Evolutionary conservation across 2,113 vertebrate genomes (phyloP), one percentile per base, ranked within the genome.

Genomic region (Silurus asotus): DNA sequence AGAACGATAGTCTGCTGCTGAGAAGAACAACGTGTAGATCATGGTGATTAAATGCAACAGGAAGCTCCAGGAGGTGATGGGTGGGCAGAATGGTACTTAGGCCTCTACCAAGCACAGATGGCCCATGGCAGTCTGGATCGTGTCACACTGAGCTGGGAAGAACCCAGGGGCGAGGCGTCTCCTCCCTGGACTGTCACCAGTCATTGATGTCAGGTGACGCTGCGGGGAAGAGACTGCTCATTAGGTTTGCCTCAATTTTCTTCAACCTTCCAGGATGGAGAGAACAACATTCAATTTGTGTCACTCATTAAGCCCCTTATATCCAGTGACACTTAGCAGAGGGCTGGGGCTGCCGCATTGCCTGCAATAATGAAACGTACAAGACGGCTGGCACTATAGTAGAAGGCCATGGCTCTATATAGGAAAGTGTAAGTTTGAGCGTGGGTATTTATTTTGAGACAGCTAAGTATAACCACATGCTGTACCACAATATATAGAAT

Each of bases 231-330:
- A 69, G 89, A 85, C 89, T 87, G 87, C 85, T 90, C 89, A 88
- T 90, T 88, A 90, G 89, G 78, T 83, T 88, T 79, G 82, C 79
- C 83, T 90, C 80, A 79, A 81, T 88, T 88, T 84, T 55, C 83
- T 62, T 70, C 85, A 85, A 78, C 85, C 83, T 70, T 81, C 82
- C 77, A 61, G 81, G 81, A 81, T 76, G n/a, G 77, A 81, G 74
- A 84, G 74, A 90, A 85, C 89, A 90, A 87, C 87, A 87, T 87
- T 90, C 89, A 88, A 88, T 90, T 88, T 87, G 89, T 88, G 87
- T 88, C 89, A 88, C 58, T 88, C 83, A 87, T 90, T 87, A 88
- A 82, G 83, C 62, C 62, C 62, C 67, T 88, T 80, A 90, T 90
- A 88, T 61, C 86, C 83, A 45, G 48, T 62, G 89, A 90, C 87